Evolutionary conservation across 2,888 invertebrate genomes (phyloP), one percentile per base, ranked within the genome.

Genomic region (Drosophila kokeensis): DNA sequence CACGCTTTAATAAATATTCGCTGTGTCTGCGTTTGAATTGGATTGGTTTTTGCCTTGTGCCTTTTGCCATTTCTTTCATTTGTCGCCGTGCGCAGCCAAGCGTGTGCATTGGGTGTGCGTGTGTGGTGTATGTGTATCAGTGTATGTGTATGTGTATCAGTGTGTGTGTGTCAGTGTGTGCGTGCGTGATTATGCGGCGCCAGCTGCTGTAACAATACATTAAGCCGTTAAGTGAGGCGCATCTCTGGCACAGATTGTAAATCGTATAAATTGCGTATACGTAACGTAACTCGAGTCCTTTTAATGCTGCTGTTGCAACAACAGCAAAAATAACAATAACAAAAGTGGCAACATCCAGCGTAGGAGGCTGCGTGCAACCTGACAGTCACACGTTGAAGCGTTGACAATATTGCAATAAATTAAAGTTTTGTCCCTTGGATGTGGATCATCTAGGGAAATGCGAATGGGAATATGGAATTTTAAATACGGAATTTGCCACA

Each of bases 161-260:
- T 29, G 32, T 49, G 34, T 54, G 45, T 21, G 21, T 10, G 3
- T 10, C 10, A 32, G 54, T 40, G 40, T 34, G 68, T 45, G 55
- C 45, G 63, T 45, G 27, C 55, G 77, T 67, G 69, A 76, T 87
- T 84, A 82, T 87, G 76, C 73, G 69, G 57, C 53, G 81, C 70
- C 87, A 83, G 73, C 82, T 87, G 87, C 79, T 69, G 84, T 76
- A 79, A 87, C 87, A 87, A 86, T 86, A 87, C 87, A 89, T 89
- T 88, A 88, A 89, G 83, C 83, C 80, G 89, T 89, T 89, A 87
- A 89, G 83, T 82, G 87, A 83, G 83, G 85, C 74, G 75, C 67
- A 42, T 69, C 58, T 42, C 49, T 59, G 59, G 76, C 86, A 86
- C 86, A 86, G 84, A 86, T 84, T 84, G 84, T 58, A 74, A 69